Evolutionary conservation across 1,140 invertebrate genomes (phyloP), one percentile per base, ranked within the genome.

Genomic region (Neelides sp.): DNA sequence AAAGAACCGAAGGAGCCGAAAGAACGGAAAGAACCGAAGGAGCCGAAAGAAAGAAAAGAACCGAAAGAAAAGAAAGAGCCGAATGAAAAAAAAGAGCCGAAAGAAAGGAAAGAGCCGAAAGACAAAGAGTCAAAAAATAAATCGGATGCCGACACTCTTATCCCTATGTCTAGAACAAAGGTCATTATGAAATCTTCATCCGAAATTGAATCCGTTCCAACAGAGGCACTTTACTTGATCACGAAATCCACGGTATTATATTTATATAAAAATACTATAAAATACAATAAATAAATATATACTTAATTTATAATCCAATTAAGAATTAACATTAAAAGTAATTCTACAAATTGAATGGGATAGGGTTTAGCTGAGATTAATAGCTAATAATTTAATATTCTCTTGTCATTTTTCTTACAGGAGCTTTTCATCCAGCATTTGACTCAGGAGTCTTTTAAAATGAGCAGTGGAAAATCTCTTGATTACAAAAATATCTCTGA

Each of bases 141-240:
- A 43, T 26, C 42, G 17, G 37, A 19, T 8, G n/a, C 39, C 4
- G 57, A 60, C 28, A n/a, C 36, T 49, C 72, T 74, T 52, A 64
- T 87, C 50, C 82, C 83, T 1, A 66, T 83, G 52, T 77, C 77
- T 20, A 74, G 82, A 55, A 78, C 86, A 7, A 81, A 78, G 71
- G 84, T 81, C 35, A 85, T 87, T 48, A 87, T 87, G 83, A 86
- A 85, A 71, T 85, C 82, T 68, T 85, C 82, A 2, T 82, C 83
- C 28, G 80, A 85, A 62, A 82, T 85, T 1, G 82, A 83, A 54
- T 76, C 75, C 26, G 78, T 87, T 32, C 79, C 79, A 30, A 78
- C 78, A 62, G 82, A 85, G 65, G 78, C 80, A 13, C 68, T 84
- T 17, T 77, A 75, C 65, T 64, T 82, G 47, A 77, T 82, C 39